phyloP scores from a whole-genome alignment of 2,113 vertebrate genomes.

The Nematolebias whitei region DNA sequence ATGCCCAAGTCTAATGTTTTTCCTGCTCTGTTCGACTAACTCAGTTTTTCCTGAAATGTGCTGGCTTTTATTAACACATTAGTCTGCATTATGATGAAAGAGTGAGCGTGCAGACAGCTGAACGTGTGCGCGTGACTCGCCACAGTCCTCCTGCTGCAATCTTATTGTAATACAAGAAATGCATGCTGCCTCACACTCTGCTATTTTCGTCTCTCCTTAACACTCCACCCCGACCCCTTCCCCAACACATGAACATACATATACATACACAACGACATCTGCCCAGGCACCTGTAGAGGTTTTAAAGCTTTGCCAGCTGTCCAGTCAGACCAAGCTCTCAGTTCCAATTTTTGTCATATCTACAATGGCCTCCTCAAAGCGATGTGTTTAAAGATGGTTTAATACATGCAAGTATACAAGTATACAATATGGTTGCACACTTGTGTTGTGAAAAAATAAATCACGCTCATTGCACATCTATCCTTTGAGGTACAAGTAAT shows the following conservation, averaged over 20 bases:
- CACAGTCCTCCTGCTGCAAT: conserved; percentile 60
- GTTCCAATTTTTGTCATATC: conserved; percentile 38
- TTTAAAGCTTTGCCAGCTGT: conserved; percentile 52
- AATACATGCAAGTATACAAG: not conserved
- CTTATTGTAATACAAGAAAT: conserved; percentile 65
- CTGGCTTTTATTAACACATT: conserved; percentile 61
- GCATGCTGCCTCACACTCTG: conserved; percentile 59
- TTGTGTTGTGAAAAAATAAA: conserved; percentile 4
- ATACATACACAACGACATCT: conserved; percentile 47
- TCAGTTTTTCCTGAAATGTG: conserved; percentile 33
- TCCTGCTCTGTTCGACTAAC: conserved; percentile 31
- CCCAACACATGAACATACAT: conserved; percentile 25
- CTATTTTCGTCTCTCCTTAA: not conserved
- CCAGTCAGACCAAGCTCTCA: conserved; percentile 23
- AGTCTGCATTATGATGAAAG: conserved; percentile 58
- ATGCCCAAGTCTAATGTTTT: conserved; percentile 28
- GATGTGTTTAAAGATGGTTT: conserved; percentile 28
- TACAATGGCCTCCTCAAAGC: conserved; percentile 18
- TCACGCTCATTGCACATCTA: conserved; percentile 42
- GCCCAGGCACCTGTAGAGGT: conserved; percentile 66
- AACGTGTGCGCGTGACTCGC: conserved; percentile 23
- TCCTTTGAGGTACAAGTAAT: conserved; percentile 49
- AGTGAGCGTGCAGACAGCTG: conserved; percentile 26
- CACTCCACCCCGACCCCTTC: not conserved
- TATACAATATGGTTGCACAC: conserved; percentile 27